Base-by-base conservation (phyloP, 64 coral and sea anemone genomes). In the Montipora capricornis region DNA sequence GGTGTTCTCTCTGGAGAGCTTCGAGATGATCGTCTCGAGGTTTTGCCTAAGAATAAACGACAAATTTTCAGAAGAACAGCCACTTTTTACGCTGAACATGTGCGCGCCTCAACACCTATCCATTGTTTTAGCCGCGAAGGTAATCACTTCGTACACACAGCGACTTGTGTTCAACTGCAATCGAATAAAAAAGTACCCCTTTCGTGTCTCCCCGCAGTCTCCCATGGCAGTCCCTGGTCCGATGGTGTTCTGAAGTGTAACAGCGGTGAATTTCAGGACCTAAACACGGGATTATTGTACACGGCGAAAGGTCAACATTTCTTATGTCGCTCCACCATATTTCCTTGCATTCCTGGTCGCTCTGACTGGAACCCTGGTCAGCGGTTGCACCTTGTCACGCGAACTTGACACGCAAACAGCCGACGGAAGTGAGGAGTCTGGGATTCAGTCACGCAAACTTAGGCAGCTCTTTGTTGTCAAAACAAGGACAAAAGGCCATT, bases 291-390 rank as follows among this genome's bases (percentile, higher is more conserved):
- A 93, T 84, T 77, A 76, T 80, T 93, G 76, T 93, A 16, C 37
- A 22, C 92, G 86, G 76, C 86, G 92, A 93, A 93, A 93, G 92
- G 92, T 93, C 92, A 93, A 93, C 84, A 87, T 69, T 12, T 85
- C 82, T 68, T 80, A 78, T 93, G 84, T 79, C 64, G 75, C 77
- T 88, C 77, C 79, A 86, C 82, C 92, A 87, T 87, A 24, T 86
- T 77, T 77, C 68, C 61, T 86, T 77, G 77, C 92, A 93, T 93
- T 93, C 92, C 92, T 93, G 92, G 92, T 86, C 92, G 83, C 77
- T 84, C 83, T 93, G 74, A 85, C 82, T 85, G 82, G 82, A 85
- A 85, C 82, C 92, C 92, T 93, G 92, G 92, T 93, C 92, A 93
- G 92, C 92, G 92, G 92, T 93, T 87, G 84, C 84, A 79, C 46